Base-by-base conservation (phyloP, 2,113 vertebrate genomes). In the Meles meles region DNA sequence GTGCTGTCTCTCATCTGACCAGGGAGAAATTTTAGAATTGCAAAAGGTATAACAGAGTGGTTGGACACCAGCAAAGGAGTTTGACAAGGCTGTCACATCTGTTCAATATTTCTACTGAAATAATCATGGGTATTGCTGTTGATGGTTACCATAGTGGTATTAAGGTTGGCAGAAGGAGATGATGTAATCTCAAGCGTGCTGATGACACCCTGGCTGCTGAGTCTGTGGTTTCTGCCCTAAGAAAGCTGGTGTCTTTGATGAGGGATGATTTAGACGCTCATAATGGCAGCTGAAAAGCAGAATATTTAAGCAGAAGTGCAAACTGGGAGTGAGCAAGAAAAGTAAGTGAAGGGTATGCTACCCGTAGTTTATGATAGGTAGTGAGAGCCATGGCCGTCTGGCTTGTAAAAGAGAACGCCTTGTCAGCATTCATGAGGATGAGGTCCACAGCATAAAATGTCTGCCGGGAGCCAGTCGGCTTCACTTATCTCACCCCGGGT, bases 31-130 rank as follows among this genome's bases (percentile, higher is more conserved):
- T 98, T 98, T 97, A 98, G 98, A 98, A 96, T 98, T 98, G 98
- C 98, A 98, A 96, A 98, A 98, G 98, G 97, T 98, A 97, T 98
- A 98, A 98, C 98, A 18, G 97, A 98, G 97, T 96, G 93, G 97
- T 98, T 98, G 98, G 99, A 99, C 98, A 98, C 98, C 95, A 98
- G 98, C 98, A 98, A 98, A 98, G 98, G 96, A 98, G 96, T 99
- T 99, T 99, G 99, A 99, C 99, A 99, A 98, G 98, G 94, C 98
- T 99, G 99, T 99, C 99, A 99, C 98, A 98, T 99, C 98, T 98
- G 97, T 97, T 99, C 99, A 99, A 98, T 98, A 99, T 98, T 98
- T 98, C 98, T 98, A 67, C 97, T 96, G 98, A 98, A 99, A 99
- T 99, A 98, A 98, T 98, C 98, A 95, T 90, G 96, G 98, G 96